Evolutionary conservation across 2,797 vertebrate species (phyloP).

Genomic region (Phyllotis vaccarum): DNA sequence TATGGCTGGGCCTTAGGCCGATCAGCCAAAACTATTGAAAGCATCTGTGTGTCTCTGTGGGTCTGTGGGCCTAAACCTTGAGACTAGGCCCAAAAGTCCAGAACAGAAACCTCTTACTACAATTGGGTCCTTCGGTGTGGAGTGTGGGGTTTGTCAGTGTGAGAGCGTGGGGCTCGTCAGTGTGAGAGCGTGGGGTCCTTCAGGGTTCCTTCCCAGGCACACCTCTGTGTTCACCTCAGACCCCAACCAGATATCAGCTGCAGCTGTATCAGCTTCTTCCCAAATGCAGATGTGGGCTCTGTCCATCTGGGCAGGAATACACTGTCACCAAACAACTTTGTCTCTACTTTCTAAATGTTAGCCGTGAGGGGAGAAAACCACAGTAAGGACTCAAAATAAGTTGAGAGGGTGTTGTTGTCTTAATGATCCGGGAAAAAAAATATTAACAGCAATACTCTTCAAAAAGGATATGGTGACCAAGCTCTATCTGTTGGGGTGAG

Average conservation of each 20-base stretch:
- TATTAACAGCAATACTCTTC: not conserved
- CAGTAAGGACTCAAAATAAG: not conserved
- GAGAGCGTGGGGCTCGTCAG: accelerated
- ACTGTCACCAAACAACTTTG: not conserved
- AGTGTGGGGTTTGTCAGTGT: accelerated
- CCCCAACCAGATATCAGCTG: not conserved
- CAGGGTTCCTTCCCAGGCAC: not conserved
- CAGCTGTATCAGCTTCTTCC: not conserved
- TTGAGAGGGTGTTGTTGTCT: not conserved
- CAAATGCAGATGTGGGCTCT: not conserved
- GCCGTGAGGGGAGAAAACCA: not conserved
- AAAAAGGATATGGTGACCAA: not conserved
- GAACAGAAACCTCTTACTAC: too few relatives aligned
- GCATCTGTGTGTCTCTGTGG: too few relatives aligned
- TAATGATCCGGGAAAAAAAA: conserved; percentile 47
- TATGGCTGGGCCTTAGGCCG: too few relatives aligned
- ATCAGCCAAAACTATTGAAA: too few relatives aligned
- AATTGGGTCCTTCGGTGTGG: accelerated
- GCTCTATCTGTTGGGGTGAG: not conserved
- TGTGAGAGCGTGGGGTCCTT: not conserved
- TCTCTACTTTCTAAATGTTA: conserved; percentile 24
- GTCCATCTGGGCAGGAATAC: not conserved
- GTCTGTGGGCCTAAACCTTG: too few relatives aligned
- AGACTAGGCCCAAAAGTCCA: too few relatives aligned
- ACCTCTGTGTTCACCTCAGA: not conserved